Percentiles rank a stretch among this genome's conserved stretches.
Conservation (phyloP, 2,797 vertebrate genomes). For the Gallinago nigripennis region DNA sequence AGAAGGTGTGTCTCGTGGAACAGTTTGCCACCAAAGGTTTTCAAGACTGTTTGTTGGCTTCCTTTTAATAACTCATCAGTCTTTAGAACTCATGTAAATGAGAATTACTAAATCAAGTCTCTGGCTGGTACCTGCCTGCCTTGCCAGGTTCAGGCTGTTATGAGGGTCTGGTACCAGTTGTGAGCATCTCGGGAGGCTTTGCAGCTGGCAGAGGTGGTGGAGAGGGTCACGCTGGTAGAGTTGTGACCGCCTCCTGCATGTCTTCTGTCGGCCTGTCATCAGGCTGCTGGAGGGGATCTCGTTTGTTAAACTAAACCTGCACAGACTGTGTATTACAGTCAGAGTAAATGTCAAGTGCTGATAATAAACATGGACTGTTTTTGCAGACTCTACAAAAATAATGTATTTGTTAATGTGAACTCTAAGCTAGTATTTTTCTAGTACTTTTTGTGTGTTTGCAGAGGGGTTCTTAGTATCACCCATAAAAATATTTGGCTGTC, state of each 20-base stretch:
- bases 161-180: rapidly evolving
- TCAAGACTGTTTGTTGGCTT: neutral
- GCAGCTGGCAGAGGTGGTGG: neutral
- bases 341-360: neutral
- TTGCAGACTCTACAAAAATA: neutral
- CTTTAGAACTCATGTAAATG: neutral
- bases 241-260: neutral
- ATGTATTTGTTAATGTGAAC: neutral
- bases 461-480: neutral
- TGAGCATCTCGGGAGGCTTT: neutral
- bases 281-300: neutral
- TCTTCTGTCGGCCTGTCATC: rapidly evolving
- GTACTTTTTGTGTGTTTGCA: neutral
- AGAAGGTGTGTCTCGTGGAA: neutral
- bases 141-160: neutral
- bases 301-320: neutral
- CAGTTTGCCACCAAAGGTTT: neutral
- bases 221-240: neutral
- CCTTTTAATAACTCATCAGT: neutral
- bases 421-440: neutral
- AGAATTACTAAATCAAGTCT: neutral
- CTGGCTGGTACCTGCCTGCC: neutral
- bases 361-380: neutral
- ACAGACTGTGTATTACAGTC: neutral
- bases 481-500: neutral